phyloP scores from a whole-genome alignment of 2,888 invertebrate genomes.

The Ypsolopha sequella region DNA sequence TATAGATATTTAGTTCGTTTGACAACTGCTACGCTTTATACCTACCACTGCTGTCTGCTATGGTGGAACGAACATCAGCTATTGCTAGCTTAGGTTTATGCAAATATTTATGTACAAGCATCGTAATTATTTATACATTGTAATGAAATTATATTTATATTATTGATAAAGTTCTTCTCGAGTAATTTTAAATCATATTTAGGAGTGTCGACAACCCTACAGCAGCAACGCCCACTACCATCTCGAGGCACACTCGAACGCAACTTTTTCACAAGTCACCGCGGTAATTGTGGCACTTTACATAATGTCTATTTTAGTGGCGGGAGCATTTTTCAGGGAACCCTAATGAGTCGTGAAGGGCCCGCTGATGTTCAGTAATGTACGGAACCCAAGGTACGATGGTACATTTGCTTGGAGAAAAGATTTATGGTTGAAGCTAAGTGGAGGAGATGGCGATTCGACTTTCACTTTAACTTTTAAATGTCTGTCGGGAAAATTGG shows the following conservation, averaged over 20 bases:
- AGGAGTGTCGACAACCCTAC: neutral
- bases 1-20: too few relatives aligned
- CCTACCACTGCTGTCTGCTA: too few relatives aligned
- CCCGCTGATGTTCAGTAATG: conserved; percentile 41
- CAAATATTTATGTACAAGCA: neutral
- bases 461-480: conserved; percentile 7
- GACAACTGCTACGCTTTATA: too few relatives aligned
- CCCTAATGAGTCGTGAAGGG: conserved; percentile 63
- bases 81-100: neutral
- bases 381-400: conserved; percentile 16
- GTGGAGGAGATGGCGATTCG: conserved; percentile 42
- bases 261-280: conserved; percentile 32
- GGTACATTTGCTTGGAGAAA: conserved; percentile 6
- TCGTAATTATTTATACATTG: too few relatives aligned
- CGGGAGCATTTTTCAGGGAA: conserved; percentile 48
- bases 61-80: too few relatives aligned
- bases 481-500: neutral
- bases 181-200: too few relatives aligned
- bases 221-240: conserved; percentile 4
- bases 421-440: conserved; percentile 46
- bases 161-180: too few relatives aligned
- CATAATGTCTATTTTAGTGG: conserved; percentile 68
- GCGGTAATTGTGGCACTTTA: conserved; percentile 63
- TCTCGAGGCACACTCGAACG: conserved; percentile 2
- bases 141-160: too few relatives aligned